phyloP scores from a whole-genome alignment of 2,113 vertebrate genomes.

The Lethenteron camtschaticum region DNA sequence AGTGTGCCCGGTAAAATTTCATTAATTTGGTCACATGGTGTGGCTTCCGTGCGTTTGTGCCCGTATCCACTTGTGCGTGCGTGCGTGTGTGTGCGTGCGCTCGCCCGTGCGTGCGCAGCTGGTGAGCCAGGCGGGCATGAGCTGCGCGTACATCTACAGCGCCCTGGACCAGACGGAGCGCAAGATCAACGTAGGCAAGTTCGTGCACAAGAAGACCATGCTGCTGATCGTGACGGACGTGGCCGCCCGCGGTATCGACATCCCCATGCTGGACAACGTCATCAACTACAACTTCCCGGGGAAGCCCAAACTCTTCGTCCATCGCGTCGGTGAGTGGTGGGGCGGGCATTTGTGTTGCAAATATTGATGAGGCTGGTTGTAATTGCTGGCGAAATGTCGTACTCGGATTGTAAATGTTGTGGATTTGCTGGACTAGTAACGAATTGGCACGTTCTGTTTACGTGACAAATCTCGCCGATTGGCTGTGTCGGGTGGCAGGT shows the following conservation, averaged over 20 bases:
- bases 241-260: constrained; percentile 78
- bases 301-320: constrained; percentile 78
- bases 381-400: no score
- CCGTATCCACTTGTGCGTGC: neutral
- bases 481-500: no score
- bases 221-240: constrained; percentile 74
- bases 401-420: no score
- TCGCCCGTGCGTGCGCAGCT: constrained; percentile 24
- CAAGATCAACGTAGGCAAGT: constrained; percentile 87
- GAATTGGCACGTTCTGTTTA: no score
- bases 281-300: constrained; percentile 93
- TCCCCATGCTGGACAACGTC: constrained; percentile 82
- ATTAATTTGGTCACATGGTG: neutral
- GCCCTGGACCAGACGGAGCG: constrained; percentile 80
- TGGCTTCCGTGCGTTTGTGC: neutral
- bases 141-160: constrained; percentile 75
- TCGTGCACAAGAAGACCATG: constrained; percentile 55
- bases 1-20: no score
- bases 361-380: no score
- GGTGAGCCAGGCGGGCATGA: constrained; percentile 35
- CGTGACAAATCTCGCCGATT: no score
- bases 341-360: no score
- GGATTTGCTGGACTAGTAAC: no score
- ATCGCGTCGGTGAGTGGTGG: constrained; percentile 52
- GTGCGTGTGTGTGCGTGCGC: no score